Percentiles rank a stretch among this genome's conserved stretches.
Evolutionary conservation across 1,140 invertebrate species (phyloP).

Genomic region (Sycophila sp.): DNA sequence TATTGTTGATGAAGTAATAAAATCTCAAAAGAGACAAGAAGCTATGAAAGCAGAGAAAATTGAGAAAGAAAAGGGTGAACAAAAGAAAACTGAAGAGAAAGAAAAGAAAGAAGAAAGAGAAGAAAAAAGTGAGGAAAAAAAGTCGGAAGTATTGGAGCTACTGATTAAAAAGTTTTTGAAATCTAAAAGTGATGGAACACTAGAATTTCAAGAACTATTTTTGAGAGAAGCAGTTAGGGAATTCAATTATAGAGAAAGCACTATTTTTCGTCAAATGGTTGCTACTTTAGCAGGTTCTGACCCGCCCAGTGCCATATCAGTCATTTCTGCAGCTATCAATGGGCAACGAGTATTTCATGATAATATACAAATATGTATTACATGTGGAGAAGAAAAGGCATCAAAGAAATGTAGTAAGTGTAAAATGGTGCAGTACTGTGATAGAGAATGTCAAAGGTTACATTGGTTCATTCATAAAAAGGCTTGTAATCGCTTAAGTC

Average conservation of each 20-base stretch:
- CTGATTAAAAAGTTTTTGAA: conserved; percentile 81
- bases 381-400: conserved; percentile 90
- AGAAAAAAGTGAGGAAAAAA: conserved; percentile 69
- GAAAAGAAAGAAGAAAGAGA: conserved; percentile 59
- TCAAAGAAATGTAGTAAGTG: conserved; percentile 95
- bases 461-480: conserved; percentile 98
- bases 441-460: conserved; percentile 90
- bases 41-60: conserved; percentile 59
- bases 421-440: conserved; percentile 93
- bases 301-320: conserved; percentile 73
- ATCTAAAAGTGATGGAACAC: conserved; percentile 77
- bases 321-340: conserved; percentile 88
- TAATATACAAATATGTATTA: conserved; percentile 79
- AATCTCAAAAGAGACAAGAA: conserved; percentile 73
- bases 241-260: conserved; percentile 88
- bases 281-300: conserved; percentile 77
- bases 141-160: conserved; percentile 76
- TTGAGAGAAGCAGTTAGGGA: conserved; percentile 85
- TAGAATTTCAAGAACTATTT: conserved; percentile 84
- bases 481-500: conserved; percentile 71
- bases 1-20: conserved; percentile 78
- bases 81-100: conserved; percentile 68
- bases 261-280: conserved; percentile 86
- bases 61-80: conserved; percentile 40
- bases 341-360: conserved; percentile 83